These are phyloP conservation scores for Catharus ustulatus DNA, from an alignment of 2,797 vertebrate species.

Conservation along the genomic window DNA sequence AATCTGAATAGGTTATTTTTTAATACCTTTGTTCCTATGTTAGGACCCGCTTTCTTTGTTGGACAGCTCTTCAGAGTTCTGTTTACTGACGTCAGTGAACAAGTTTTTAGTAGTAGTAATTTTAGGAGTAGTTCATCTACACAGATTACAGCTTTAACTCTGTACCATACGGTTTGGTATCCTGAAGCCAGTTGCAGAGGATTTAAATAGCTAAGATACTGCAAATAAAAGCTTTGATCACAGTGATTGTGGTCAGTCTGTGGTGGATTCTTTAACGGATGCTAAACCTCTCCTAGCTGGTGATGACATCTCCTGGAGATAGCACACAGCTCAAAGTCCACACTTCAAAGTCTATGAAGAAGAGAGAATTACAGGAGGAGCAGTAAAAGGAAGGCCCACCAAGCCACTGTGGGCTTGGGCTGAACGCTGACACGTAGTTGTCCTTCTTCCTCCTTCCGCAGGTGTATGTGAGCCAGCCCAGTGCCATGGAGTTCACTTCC, in stretches of 20 bases:
- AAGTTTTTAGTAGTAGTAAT: not conserved
- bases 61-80: not conserved
- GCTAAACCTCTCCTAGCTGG: not conserved
- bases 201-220: conserved; percentile 3
- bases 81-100: conserved; percentile 9
- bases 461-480: conserved; percentile 92
- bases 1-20: conserved; percentile 43
- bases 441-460: conserved; percentile 53
- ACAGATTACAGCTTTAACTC: conserved; percentile 16
- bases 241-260: not conserved
- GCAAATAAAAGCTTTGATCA: conserved; percentile 27
- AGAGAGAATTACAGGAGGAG: not conserved
- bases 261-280: not conserved
- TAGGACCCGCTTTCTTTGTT: not conserved
- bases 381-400: not conserved
- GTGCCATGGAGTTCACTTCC: conserved; percentile 89
- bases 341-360: not conserved
- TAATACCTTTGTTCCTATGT: not conserved
- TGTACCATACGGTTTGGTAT: conserved; percentile 3
- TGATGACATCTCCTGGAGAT: not conserved
- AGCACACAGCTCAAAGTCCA: accelerated
- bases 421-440: not conserved
- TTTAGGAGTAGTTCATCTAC: not conserved
- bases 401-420: not conserved
- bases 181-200: conserved; percentile 33